Evolutionary conservation across 2,113 vertebrate species (phyloP), one percentile per base, ranked within the genome.

Genomic region (Coregonus clupeaformis): DNA sequence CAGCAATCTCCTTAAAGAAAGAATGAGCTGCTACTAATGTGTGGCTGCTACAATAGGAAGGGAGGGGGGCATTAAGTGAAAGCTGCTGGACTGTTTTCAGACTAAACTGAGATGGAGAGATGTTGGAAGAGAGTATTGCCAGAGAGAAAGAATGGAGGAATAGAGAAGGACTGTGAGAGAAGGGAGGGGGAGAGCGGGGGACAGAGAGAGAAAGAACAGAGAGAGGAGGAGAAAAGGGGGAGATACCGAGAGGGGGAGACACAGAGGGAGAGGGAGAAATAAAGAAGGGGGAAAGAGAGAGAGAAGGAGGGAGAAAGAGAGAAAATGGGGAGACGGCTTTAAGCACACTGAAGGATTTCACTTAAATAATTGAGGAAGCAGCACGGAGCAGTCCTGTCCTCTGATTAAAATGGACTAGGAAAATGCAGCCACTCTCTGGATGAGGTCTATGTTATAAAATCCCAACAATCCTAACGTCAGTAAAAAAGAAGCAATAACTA

Each of bases 1-100:
- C 59, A 77, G 85, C 78, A 89, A 89, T 80, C 62, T 83, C 79
- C 85, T 78, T 87, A 69, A 80, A 88, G 83, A 91, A 82, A 82
- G 85, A 90, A 84, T 30, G 68, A 89, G 89, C 30, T 30, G 45
- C 78, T 78, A 76, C 88, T 77, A 74, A 6, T 6, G 69, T 70
- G 71, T 36, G 72, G 80, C 68, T 12, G 68, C 80, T 77, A 20
- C n/a, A 78, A 78, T 29, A n/a, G 68, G 11, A 49, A 16, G 25
- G 77, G 65, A 62, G n/a, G 64, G 6, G 71, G 57, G 25, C 9
- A 30, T 30, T 22, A 27, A 52, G 16, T 11, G 47, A 72, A 62
- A 76, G 45, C 12, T 18, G 1, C 4, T 62, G 66, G 29, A 2
- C 71, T 68, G 70, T 63, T 42, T 69, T 59, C 32, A 70, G 68